Conservation (phyloP, 2,888 invertebrate species). For the Serrognathus titanus region DNA sequence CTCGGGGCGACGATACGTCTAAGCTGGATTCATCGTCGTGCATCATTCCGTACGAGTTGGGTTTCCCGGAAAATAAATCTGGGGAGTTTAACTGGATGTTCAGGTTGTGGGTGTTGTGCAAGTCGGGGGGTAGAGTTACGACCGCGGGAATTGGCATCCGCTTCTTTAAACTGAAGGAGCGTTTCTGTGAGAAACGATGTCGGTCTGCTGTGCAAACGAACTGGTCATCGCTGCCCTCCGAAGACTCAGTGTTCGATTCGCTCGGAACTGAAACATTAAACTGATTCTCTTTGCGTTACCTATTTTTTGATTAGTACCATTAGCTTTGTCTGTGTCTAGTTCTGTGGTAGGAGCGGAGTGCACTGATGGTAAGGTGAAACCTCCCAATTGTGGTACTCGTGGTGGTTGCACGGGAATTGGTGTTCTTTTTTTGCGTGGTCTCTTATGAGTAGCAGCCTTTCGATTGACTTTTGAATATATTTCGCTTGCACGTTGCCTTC, state of each 20-base stretch:
- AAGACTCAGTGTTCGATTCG: conserved; percentile 48
- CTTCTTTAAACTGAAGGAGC: conserved; percentile 49
- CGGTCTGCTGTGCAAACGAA: conserved; percentile 39
- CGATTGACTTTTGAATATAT: conserved; percentile 64
- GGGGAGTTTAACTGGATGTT: conserved; percentile 46
- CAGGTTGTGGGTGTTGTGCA: conserved; percentile 52
- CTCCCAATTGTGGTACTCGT: conserved; percentile 65
- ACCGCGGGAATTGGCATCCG: conserved; percentile 37
- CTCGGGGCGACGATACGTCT: conserved; percentile 63
- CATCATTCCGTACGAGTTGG: conserved; percentile 50
- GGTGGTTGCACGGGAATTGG: conserved; percentile 85
- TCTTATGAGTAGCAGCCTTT: conserved; percentile 67
- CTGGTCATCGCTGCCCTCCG: conserved; percentile 45
- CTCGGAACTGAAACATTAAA: conserved; percentile 34
- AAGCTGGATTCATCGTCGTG: conserved; percentile 65
- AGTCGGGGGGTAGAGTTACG: conserved; percentile 56
- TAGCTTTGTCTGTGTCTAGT: conserved; percentile 42
- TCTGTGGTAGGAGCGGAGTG: conserved; percentile 41
- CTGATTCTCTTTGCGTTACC: neutral
- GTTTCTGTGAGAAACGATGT: conserved; percentile 46
- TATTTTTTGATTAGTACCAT: conserved; percentile 26
- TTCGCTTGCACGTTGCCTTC: conserved; percentile 59
- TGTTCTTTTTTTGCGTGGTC: conserved; percentile 69
- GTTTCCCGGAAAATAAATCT: conserved; percentile 46
- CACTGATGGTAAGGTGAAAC: conserved; percentile 41